A percentile compares a stretch with the other conserved stretches of the same genome.
Conservation (phyloP, 2,113 vertebrate species). For the mouse (Mus musculus) region GRCm39 chr6:126261001-126261500, state of each 20-base stretch:
- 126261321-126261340: background rate
- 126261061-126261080: slow-evolving; percentile 79
- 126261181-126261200: background rate
- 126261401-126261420: background rate
- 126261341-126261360: background rate
- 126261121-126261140: slow-evolving; percentile 1
- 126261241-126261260: background rate
- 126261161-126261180: slow-evolving; percentile 1
- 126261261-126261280: no score
- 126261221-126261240: background rate
- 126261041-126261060: background rate
- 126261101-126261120: slow-evolving; percentile 74
- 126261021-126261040: slow-evolving; percentile 32
- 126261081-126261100: slow-evolving; percentile 78
- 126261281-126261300: background rate
- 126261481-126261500: slow-evolving; percentile 60
- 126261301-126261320: no score
- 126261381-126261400: background rate
- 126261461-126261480: slow-evolving; percentile 65
- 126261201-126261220: background rate
- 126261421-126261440: slow-evolving; percentile 33
- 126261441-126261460: slow-evolving; percentile 59
- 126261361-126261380: background rate
- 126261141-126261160: slow-evolving; percentile 55
- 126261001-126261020: background rate